Evolutionary conservation across 2,888 invertebrate species (phyloP).

Genomic region (Dolichomitus sp.): DNA sequence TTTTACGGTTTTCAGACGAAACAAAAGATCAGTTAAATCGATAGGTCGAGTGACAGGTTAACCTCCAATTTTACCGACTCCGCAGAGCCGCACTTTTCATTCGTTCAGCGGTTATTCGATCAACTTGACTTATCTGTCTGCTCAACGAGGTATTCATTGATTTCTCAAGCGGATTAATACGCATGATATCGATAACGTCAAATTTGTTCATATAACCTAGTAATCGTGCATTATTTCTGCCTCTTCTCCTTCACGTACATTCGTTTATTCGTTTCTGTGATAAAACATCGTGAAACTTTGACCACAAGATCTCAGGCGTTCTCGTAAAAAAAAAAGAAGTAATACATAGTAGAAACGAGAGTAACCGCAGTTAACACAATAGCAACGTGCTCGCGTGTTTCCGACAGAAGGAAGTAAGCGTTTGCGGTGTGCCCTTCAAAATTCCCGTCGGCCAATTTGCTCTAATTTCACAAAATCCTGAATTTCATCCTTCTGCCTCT

Average conservation of each 20-base stretch:
- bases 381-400: conserved; percentile 42
- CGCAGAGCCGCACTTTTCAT: conserved; percentile 6
- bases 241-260: neutral
- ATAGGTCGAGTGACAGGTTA: conserved; percentile 78
- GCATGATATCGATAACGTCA: neutral
- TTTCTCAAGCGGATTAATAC: neutral
- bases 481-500: neutral
- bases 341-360: conserved; percentile 2
- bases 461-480: conserved; percentile 18
- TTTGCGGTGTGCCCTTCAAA: neutral
- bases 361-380: conserved; percentile 4
- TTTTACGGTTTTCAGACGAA: conserved; percentile 56
- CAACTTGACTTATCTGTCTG: conserved; percentile 2
- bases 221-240: neutral
- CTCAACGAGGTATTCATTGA: neutral
- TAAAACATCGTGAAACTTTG: neutral
- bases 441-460: neutral
- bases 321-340: neutral
- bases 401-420: neutral
- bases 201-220: neutral
- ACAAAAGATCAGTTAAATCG: conserved; percentile 65
- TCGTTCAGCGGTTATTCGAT: neutral
- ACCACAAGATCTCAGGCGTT: neutral
- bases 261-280: neutral
- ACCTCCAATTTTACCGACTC: conserved; percentile 72